These are phyloP conservation scores for Temnothorax rugatulus DNA, from an alignment of 2,888 invertebrate genomes.

Conservation along the genomic window DNA sequence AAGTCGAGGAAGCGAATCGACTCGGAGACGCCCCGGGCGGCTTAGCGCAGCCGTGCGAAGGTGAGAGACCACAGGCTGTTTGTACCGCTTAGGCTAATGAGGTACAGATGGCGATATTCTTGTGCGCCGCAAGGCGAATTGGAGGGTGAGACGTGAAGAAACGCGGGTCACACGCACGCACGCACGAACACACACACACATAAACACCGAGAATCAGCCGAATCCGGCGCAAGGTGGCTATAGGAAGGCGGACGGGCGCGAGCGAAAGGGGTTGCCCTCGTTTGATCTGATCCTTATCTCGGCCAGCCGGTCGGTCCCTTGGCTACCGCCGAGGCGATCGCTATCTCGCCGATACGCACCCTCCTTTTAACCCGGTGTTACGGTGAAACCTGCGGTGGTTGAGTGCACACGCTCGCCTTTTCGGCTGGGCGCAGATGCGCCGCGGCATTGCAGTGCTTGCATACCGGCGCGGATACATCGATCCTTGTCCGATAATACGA, in stretches of 20 bases:
- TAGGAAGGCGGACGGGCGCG: conserved; percentile 71
- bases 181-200: not conserved
- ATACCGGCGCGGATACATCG: conserved; percentile 56
- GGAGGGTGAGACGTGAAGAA: conserved; percentile 65
- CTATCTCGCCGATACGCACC: conserved; percentile 78
- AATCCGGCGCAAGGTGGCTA: conserved; percentile 79
- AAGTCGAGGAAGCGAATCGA: conserved; percentile 30
- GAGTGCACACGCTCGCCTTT: conserved; percentile 70
- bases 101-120: conserved; percentile 82
- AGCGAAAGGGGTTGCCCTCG: conserved; percentile 75
- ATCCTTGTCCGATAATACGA: conserved; percentile 37
- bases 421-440: conserved; percentile 70
- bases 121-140: conserved; percentile 69
- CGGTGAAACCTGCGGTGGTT: conserved; percentile 68
- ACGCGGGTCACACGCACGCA: conserved; percentile 44
- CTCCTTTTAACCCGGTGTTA: conserved; percentile 74
- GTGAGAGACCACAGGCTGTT: conserved; percentile 77
- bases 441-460: conserved; percentile 69
- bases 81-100: conserved; percentile 85
- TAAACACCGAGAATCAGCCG: conserved; percentile 10
- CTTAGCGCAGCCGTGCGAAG: conserved; percentile 64
- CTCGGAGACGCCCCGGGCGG: conserved; percentile 44
- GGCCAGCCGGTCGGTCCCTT: conserved; percentile 78
- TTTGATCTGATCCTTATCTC: conserved; percentile 78
- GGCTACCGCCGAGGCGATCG: conserved; percentile 76